Conservation (phyloP, 2,888 invertebrate genomes). For the Nephrotoma appendiculata region DNA sequence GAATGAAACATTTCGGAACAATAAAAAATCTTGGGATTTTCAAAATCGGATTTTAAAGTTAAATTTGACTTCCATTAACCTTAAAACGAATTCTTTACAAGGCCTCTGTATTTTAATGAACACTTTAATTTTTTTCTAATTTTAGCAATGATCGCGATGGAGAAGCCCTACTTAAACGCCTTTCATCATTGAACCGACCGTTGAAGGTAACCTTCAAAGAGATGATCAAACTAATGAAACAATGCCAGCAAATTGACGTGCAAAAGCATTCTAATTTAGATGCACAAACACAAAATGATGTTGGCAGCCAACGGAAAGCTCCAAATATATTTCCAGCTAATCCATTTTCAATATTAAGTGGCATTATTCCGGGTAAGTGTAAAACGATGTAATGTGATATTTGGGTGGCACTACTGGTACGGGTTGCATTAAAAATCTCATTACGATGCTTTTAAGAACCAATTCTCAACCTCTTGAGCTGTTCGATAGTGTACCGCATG, state of each 20-base stretch:
- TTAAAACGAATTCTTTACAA: too few species aligned
- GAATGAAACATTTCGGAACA: too few species aligned
- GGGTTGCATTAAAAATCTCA: background rate
- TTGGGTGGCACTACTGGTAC: too few species aligned
- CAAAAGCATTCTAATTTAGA: slow-evolving; percentile 9
- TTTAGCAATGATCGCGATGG: slow-evolving; percentile 58
- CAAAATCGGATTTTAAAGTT: too few species aligned
- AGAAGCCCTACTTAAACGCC: slow-evolving; percentile 43
- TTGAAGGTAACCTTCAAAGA: slow-evolving; percentile 52
- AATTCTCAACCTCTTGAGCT: too few species aligned
- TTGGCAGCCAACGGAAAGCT: slow-evolving; percentile 16
- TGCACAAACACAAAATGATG: slow-evolving; percentile 8
- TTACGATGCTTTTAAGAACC: too few species aligned
- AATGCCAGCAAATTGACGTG: slow-evolving; percentile 54
- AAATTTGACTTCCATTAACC: too few species aligned
- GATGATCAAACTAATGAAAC: slow-evolving; percentile 66
- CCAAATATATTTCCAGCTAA: slow-evolving; percentile 41
- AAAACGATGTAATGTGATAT: too few species aligned
- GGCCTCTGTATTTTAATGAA: too few species aligned
- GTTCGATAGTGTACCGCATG: too few species aligned
- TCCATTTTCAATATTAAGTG: slow-evolving; percentile 56
- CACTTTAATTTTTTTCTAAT: slow-evolving; percentile 15
- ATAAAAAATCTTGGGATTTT: too few species aligned
- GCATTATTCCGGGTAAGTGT: slow-evolving; percentile 61
- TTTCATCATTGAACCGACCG: slow-evolving; percentile 46